These are phyloP conservation scores for Drosophila pandora DNA, from an alignment of 1,140 invertebrate species.

Conservation along the genomic window DNA sequence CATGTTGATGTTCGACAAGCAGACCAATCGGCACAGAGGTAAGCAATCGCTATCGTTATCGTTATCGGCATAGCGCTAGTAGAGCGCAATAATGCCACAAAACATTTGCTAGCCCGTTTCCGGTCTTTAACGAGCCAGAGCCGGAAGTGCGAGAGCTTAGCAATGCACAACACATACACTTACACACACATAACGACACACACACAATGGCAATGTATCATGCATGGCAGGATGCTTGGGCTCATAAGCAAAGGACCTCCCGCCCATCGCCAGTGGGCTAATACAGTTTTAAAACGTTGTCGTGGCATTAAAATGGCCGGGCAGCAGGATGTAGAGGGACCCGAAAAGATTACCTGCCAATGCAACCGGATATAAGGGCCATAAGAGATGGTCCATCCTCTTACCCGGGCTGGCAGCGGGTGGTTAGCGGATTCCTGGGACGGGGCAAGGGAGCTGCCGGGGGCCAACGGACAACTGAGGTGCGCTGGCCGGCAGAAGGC, in stretches of 20 bases:
- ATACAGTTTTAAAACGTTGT: constrained; percentile 72
- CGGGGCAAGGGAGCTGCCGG: constrained; percentile 8
- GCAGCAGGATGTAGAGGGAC: constrained; percentile 55
- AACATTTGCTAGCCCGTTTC: constrained; percentile 54
- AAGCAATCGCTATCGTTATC: constrained; percentile 85
- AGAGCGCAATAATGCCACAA: constrained; percentile 27
- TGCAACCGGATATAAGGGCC: constrained; percentile 75
- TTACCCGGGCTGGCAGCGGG: constrained; percentile 15
- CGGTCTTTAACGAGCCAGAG: constrained; percentile 68
- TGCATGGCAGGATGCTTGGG: constrained; percentile 34
- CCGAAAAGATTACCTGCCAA: constrained; percentile 79
- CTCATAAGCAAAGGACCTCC: constrained; percentile 29
- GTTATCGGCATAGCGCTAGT: constrained; percentile 2
- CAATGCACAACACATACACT: constrained; percentile 54
- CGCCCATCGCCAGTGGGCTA: constrained; percentile 34
- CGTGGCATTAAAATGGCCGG: constrained; percentile 64
- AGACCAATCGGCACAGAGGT: constrained; percentile 99
- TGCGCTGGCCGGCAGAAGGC: constrained; percentile 49
- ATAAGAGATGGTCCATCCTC: constrained; percentile 57
- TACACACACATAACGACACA: constrained; percentile 17
- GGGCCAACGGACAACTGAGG: constrained; percentile 12
- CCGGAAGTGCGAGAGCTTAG: constrained; percentile 75
- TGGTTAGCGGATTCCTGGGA: constrained; percentile 13
- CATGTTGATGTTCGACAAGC: constrained; percentile 99
- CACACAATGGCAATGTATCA: constrained; percentile 47